Conservation (phyloP, 2,888 invertebrate genomes). For the Ceraclea dissimilis region DNA sequence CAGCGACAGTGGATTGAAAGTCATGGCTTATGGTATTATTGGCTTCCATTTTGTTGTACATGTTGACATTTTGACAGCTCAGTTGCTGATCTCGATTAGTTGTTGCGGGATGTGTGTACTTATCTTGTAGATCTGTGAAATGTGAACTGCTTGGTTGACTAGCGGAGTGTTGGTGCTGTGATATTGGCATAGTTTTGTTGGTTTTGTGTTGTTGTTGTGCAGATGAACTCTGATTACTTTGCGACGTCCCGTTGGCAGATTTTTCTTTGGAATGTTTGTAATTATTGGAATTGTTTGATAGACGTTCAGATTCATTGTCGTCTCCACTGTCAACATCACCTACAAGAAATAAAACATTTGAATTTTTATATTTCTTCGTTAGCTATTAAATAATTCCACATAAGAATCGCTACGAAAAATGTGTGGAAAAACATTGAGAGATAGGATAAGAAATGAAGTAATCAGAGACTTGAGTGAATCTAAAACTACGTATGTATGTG, state of each 20-base stretch:
- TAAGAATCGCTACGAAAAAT: too few relatives aligned
- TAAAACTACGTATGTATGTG: too few relatives aligned
- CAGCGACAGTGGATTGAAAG: background rate
- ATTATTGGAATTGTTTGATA: constrained; percentile 42
- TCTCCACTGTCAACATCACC: constrained; percentile 78
- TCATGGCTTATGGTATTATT: constrained; percentile 1
- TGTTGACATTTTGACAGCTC: constrained; percentile 20
- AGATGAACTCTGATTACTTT: background rate
- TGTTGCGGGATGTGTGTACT: background rate
- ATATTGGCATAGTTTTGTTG: constrained; percentile 2
- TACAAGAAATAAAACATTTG: constrained; percentile 33
- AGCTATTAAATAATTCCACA: too few relatives aligned
- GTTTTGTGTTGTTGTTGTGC: background rate
- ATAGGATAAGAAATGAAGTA: too few relatives aligned
- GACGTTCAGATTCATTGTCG: constrained; percentile 55
- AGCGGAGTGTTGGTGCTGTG: constrained; percentile 24
- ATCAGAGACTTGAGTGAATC: too few relatives aligned
- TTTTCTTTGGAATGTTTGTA: constrained; percentile 28
- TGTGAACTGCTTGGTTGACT: constrained; percentile 25
- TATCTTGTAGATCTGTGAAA: constrained; percentile 7
- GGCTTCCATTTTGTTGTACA: constrained; percentile 19
- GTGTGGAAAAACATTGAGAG: too few relatives aligned
- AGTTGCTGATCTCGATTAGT: constrained; percentile 10
- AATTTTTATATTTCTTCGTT: too few relatives aligned
- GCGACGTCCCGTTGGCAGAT: background rate